These are phyloP conservation scores for Sitophilus oryzae DNA, from an alignment of 1,140 invertebrate genomes.

Conservation along the genomic window DNA sequence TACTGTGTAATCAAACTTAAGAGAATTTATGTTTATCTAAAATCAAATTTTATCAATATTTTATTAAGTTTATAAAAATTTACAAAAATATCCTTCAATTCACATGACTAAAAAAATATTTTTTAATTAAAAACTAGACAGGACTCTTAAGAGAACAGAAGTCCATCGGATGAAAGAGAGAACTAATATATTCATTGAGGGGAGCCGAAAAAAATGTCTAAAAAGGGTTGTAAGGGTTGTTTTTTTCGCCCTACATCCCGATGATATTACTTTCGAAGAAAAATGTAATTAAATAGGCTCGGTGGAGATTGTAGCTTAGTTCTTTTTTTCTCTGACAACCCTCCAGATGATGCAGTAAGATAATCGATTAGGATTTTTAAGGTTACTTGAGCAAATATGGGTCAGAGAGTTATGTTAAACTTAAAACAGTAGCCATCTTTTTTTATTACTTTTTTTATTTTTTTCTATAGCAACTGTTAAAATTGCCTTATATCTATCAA, in stretches of 20 bases:
- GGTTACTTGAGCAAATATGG: too few species aligned
- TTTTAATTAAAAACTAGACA: background rate
- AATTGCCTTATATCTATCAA: too few species aligned
- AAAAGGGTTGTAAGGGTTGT: constrained; percentile 23
- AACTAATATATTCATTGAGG: constrained; percentile 24
- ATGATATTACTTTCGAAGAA: constrained; percentile 22
- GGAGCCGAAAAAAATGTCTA: constrained; percentile 19
- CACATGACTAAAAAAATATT: background rate
- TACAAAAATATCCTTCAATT: background rate
- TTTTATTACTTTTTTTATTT: too few species aligned
- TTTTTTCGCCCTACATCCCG: constrained; percentile 16
- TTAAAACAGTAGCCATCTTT: too few species aligned
- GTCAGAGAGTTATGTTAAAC: too few species aligned
- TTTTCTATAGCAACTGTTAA: too few species aligned
- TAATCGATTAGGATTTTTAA: too few species aligned
- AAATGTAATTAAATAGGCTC: constrained; percentile 26
- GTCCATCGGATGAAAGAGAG: constrained; percentile 12
- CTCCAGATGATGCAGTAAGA: constrained; percentile 9
- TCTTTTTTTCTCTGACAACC: constrained; percentile 10
- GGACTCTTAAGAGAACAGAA: constrained; percentile 14
- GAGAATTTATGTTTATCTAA: background rate
- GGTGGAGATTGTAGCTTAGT: constrained; percentile 18
- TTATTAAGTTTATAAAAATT: background rate
- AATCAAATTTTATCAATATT: background rate
- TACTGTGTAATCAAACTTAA: background rate